Evolutionary conservation across 2,113 vertebrate species (phyloP).

Genomic region (Tetrax tetrax): DNA sequence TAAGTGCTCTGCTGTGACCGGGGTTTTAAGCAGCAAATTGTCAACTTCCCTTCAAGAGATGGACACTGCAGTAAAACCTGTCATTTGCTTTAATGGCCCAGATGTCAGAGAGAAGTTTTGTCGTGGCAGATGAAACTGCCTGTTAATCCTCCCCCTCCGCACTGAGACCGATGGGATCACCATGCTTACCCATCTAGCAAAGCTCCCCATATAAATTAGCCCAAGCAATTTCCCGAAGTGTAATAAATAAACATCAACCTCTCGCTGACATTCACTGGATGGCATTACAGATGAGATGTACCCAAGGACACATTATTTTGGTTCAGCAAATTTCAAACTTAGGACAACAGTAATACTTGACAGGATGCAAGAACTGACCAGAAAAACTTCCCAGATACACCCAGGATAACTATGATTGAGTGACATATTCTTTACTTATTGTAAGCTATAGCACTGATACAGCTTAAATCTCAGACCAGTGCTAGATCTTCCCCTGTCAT

Average conservation of each 20-base stretch:
- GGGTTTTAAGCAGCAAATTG: slow-evolving; percentile 37
- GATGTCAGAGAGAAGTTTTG: slow-evolving; percentile 26
- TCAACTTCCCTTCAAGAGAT: not conserved
- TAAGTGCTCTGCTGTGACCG: slow-evolving; percentile 5
- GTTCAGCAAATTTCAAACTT: not conserved
- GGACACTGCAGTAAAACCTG: slow-evolving; percentile 23
- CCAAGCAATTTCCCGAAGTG: slow-evolving; percentile 19
- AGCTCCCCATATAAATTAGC: slow-evolving; percentile 45
- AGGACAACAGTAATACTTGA: not conserved
- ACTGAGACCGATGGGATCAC: not conserved
- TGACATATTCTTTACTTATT: no score
- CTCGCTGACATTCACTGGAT: not conserved
- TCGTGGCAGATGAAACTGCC: slow-evolving; percentile 8
- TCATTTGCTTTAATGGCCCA: slow-evolving; percentile 41
- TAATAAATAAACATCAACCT: slow-evolving; percentile 39
- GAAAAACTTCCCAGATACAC: not conserved
- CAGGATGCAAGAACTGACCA: not conserved
- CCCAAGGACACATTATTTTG: not conserved
- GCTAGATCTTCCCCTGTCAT: not conserved
- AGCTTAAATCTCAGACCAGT: not conserved
- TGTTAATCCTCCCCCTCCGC: not conserved
- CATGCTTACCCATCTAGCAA: not conserved
- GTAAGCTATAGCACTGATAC: not conserved
- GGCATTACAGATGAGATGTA: not conserved
- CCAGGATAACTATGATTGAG: not conserved